Evolutionary conservation across 2,113 vertebrate genomes (phyloP).

Genomic region (Psilopogon haemacephalus): DNA sequence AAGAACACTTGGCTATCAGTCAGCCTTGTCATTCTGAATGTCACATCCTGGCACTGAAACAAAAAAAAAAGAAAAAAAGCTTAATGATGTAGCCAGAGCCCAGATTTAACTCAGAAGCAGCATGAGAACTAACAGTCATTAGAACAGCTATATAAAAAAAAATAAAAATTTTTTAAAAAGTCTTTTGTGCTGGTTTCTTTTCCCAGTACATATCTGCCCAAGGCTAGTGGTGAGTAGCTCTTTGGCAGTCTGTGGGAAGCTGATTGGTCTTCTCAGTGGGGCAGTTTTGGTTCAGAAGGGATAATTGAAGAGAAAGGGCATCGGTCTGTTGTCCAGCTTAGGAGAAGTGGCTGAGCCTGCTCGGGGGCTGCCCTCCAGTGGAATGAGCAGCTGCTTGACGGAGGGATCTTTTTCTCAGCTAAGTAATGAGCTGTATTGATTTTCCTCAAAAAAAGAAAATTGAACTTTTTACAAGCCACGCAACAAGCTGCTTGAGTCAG

Average conservation of each 20-base stretch:
- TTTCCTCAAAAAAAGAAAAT: conserved; percentile 59
- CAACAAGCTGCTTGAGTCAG: conserved; percentile 28
- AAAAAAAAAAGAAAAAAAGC: background rate
- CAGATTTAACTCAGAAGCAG: background rate
- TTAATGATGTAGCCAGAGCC: background rate
- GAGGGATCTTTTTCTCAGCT: conserved; percentile 31
- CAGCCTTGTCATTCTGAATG: background rate
- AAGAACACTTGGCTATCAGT: background rate
- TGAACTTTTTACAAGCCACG: background rate
- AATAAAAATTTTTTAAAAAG: no score
- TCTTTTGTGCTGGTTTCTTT: background rate
- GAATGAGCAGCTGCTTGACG: conserved; percentile 37
- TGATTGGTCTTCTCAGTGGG: conserved; percentile 22
- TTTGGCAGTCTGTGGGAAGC: conserved; percentile 11
- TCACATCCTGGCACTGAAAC: background rate
- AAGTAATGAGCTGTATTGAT: conserved; percentile 56
- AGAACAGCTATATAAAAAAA: background rate
- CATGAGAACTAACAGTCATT: conserved; percentile 16
- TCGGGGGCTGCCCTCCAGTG: background rate
- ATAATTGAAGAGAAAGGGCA: conserved; percentile 19
- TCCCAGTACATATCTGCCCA: background rate
- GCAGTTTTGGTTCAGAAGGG: background rate
- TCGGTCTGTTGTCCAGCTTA: background rate
- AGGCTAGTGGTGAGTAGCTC: background rate
- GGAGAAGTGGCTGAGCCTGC: background rate